Base-by-base conservation (phyloP, 1,140 invertebrate species). In the Adoxophyes honmai region DNA sequence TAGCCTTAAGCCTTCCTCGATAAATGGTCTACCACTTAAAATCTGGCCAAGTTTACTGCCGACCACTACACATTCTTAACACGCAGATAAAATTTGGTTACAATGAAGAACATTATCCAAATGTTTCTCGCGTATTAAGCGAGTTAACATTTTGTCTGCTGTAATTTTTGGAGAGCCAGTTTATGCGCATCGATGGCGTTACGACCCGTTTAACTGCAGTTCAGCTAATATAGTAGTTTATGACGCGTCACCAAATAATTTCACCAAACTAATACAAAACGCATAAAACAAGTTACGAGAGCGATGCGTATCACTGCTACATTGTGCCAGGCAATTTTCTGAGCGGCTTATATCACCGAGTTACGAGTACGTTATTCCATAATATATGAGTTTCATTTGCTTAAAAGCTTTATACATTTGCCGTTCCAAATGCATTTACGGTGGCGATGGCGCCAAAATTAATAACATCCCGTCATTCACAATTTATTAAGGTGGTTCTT, bases 301-400 rank as follows among this genome's bases (percentile, higher is more conserved):
- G 54, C 55, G 66, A 70, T 70, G 53, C 70, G 65, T 78, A 78
- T 81, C 73, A 72, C 62, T 13, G 64, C 63, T 73, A 70, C 67
- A 72, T 71, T 77, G 78, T 78, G 73, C 78, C 70, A 73, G 76
- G 64, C 73, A 75, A 80, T 80, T 78, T 75, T 78, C 77, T 71
- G 72, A 77, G 72, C 75, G 59, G 73, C 73, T 81, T 79, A 80
- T 75, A 80, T 75, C 68, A 77, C 67, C 60, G 67, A 78, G 73
- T 81, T 78, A 77, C 75, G 76, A 76, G 79, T 78, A 68, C 67
- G 79, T 81, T 84, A 83, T 83, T 81, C 75, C 57, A 77, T 78
- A 83, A 83, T 81, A 80, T 80, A 86, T 78, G 78, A 66, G 57
- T 81, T 86, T 86, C 82, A 86, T 86, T 86, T 86, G 75, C 66